phyloP scores from a whole-genome alignment of 2,113 vertebrate species.

The Hydrochoerus hydrochaeris region DNA sequence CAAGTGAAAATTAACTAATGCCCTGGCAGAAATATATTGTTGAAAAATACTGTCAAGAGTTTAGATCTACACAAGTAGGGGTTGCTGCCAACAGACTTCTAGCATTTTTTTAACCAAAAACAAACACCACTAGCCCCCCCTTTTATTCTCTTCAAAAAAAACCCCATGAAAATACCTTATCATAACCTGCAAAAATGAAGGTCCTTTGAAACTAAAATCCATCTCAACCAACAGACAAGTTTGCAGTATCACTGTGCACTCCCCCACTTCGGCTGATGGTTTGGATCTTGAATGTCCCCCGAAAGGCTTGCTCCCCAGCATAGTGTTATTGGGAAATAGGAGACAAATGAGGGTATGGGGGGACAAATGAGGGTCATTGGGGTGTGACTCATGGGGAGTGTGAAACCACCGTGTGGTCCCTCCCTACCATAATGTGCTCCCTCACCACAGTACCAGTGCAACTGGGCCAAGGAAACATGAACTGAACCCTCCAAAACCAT shows the following conservation, averaged over 20 bases:
- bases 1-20: background rate
- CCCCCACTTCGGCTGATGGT: background rate
- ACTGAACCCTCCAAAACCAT: background rate
- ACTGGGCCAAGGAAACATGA: background rate
- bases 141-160: background rate
- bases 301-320: background rate
- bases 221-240: background rate
- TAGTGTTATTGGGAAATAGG: background rate
- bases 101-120: background rate
- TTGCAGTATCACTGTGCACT: background rate
- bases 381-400: background rate
- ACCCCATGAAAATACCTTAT: background rate
- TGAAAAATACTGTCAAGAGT: background rate
- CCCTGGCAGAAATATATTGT: background rate
- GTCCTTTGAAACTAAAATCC: slow-evolving; percentile 19
- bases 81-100: background rate
- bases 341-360: background rate
- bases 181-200: background rate
- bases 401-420: background rate
- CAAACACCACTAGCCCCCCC: background rate
- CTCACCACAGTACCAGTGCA: background rate
- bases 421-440: background rate
- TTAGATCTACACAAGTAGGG: background rate
- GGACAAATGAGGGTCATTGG: background rate
- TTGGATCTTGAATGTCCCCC: background rate